Base-by-base conservation (phyloP, 2,797 vertebrate genomes). In the Syndactyla subalaris region DNA sequence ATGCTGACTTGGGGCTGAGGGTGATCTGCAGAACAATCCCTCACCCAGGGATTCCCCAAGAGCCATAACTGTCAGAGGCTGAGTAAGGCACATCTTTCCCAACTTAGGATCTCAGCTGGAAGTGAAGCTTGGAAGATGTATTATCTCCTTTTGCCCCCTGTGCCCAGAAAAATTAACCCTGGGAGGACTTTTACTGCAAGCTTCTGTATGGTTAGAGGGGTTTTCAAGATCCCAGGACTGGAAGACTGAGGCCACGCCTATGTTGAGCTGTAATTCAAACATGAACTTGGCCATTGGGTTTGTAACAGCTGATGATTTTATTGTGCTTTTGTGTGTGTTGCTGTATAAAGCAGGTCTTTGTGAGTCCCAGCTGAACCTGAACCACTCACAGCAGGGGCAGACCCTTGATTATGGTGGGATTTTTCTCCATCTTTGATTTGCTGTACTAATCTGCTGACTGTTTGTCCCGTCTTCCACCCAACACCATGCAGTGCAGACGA, bases 291-390 rank as follows among this genome's bases (percentile, higher is more conserved):
- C 29, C 54, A 34, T 63, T 1, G 8, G 36, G 5, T 45, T 59
- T 88, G 70, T 83, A 92, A 66, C 18, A 38, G 13, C 34, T 81
- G 27, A 52, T 66, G n/a, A 67, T 70, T 88, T 93, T 85, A 27
- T 70, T 95, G 74, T 93, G 94, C 15, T 95, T 94, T 88, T 78
- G n/a, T 95, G 83, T 93, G 85, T 88, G 26, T 78, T 95, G 79
- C 66, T 86, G 43, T 90, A 65, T 70, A 68, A 95, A 92, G 57
- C 8, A 63, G 18, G 59, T 94, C 55, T 76, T 72, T 29, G 4
- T 7, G 7, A 72, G 55, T n/a, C 55, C 84, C 54, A 75, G 23
- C 10, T 70, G 45, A 59, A 90, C 29, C 66, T 66, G 70, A 93
- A 90, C 29, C 23, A 70, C 51, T 86, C 36, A 22, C 13, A 92